phyloP scores from a whole-genome alignment of 1,140 invertebrate species.

The Geopemphigus sp. region DNA sequence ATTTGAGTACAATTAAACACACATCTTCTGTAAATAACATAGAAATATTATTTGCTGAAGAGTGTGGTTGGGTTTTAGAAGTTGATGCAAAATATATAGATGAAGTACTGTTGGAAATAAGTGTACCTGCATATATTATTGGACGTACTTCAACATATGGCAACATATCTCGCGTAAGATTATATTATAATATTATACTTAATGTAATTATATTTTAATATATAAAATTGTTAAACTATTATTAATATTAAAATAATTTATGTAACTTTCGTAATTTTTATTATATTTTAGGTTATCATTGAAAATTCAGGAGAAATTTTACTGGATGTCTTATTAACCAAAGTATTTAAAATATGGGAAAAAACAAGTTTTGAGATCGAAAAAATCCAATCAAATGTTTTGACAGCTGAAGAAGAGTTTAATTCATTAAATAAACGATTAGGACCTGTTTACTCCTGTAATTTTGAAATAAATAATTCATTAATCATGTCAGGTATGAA shows the following conservation, averaged over 20 bases:
- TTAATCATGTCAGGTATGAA: conserved; percentile 54
- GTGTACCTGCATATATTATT: conserved; percentile 69
- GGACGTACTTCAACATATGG: conserved; percentile 69
- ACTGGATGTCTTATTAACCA: conserved; percentile 65
- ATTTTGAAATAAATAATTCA: conserved; percentile 68
- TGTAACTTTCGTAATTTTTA: background rate
- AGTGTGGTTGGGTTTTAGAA: conserved; percentile 90
- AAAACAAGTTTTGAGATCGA: conserved; percentile 92
- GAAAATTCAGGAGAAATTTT: conserved; percentile 63
- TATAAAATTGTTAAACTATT: too few relatives aligned
- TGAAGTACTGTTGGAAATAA: conserved; percentile 61
- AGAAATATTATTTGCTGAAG: conserved; percentile 82
- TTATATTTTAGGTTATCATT: conserved; percentile 59
- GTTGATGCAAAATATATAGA: conserved; percentile 61
- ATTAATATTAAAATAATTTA: background rate
- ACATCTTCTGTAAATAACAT: conserved; percentile 55
- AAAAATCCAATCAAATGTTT: conserved; percentile 73
- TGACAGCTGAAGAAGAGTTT: conserved; percentile 79
- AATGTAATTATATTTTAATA: background rate
- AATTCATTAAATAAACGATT: conserved; percentile 60
- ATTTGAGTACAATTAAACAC: conserved; percentile 60
- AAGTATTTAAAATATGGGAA: conserved; percentile 84
- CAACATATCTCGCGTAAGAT: conserved; percentile 62
- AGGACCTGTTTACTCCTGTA: conserved; percentile 62
- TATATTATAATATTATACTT: conserved; percentile 15